Percentiles rank a stretch among this genome's conserved stretches.
These are phyloP conservation scores for Chionis minor DNA, from an alignment of 2,113 vertebrate species.

Conservation along the genomic window DNA sequence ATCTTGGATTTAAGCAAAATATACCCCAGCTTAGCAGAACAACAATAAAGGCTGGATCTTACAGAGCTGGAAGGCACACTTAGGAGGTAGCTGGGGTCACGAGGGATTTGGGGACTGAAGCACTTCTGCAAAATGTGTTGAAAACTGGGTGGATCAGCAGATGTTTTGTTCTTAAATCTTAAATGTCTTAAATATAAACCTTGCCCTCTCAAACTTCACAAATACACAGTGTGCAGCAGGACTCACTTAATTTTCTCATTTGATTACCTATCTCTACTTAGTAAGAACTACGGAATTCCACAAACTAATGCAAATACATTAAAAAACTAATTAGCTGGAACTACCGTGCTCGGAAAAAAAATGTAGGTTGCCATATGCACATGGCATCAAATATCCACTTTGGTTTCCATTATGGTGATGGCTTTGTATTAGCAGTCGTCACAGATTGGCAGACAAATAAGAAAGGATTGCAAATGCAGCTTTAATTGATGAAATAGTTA, in stretches of 20 bases:
- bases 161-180: neutral
- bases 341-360: neutral
- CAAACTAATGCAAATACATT: conserved; percentile 11
- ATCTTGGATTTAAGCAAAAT: neutral
- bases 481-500: conserved; percentile 53
- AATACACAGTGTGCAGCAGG: neutral
- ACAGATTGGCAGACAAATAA: conserved; percentile 24
- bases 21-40: neutral
- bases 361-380: neutral
- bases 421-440: conserved; percentile 22
- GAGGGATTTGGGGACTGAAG: neutral
- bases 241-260: conserved; percentile 6
- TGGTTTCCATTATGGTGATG: conserved; percentile 12
- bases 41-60: neutral
- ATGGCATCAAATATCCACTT: neutral
- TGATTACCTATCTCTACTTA: neutral
- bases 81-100: neutral
- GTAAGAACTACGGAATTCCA: neutral
- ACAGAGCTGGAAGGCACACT: neutral
- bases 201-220: neutral
- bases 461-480: conserved; percentile 6
- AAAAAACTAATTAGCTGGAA: conserved; percentile 39
- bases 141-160: neutral
- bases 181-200: neutral
- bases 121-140: neutral